A percentile compares a stretch with the other conserved stretches of the same genome.
phyloP scores from a whole-genome alignment of 2,888 invertebrate genomes.

The Megalurothrips usitatus region DNA sequence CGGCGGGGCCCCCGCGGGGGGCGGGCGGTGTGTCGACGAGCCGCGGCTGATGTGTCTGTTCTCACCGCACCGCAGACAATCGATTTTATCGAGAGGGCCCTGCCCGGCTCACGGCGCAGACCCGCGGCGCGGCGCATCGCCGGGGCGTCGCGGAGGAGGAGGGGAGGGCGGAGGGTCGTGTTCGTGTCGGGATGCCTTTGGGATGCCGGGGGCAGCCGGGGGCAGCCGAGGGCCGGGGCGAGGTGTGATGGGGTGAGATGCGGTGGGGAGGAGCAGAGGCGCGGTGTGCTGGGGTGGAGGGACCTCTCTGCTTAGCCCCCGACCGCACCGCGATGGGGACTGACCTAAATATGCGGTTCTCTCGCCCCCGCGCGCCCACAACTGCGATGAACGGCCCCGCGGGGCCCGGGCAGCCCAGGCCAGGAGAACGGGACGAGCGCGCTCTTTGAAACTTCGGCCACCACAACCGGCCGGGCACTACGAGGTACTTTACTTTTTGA shows the following conservation, averaged over 20 bases:
- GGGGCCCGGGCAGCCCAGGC: no score
- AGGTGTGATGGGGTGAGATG: no score
- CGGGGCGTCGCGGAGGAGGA: neutral
- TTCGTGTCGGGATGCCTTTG: neutral
- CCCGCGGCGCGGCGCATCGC: neutral
- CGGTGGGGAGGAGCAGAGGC: neutral
- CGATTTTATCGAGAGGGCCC: conserved; percentile 19
- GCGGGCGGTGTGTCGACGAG: no score
- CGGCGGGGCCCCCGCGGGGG: neutral
- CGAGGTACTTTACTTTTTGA: conserved; percentile 7
- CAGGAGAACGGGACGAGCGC: no score
- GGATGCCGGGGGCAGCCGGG: neutral
- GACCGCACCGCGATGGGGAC: neutral
- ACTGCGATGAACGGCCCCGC: no score
- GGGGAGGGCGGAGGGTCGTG: neutral
- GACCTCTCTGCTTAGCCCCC: neutral
- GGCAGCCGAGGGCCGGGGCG: no score
- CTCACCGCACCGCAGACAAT: conserved; percentile 25
- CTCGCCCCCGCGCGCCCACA: no score
- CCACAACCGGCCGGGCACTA: no score
- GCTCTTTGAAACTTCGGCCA: no score
- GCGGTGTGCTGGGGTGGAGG: neutral
- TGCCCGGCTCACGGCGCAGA: neutral
- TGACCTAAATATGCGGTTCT: neutral
- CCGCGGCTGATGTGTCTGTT: conserved; percentile 15